Base-by-base conservation (phyloP, 2,888 invertebrate species). In the Heteromyza rotundicornis region DNA sequence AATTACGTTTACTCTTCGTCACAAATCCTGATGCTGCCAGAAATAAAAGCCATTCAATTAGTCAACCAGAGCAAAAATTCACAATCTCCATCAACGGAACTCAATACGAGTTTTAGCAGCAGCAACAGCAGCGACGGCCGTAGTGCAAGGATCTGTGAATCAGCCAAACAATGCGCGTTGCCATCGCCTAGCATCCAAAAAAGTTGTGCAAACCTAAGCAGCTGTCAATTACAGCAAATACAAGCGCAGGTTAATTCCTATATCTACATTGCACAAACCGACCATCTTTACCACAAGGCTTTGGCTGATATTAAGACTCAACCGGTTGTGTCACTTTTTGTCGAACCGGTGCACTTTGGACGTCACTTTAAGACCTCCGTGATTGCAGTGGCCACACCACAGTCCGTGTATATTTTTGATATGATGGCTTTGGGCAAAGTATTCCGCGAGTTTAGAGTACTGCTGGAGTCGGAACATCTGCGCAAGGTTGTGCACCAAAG, bases 371-470 rank as follows among this genome's bases (percentile, higher is more conserved):
- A 65, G 7, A 68, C 75, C 1, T 67, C 70, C 1, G 16, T 77
- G 10, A 35, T 78, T 3, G 68, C 68, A 1, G 27, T 75, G 2
- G 68, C 70, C 12, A 75, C 78, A 2, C 36, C 60, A 2, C 61
- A 68, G 5, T 63, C 66, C 17, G 68, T 75, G 3, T 78, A 76
- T 63, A 70, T 78, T 23, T 76, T 77, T 59, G 78, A 78, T 63
- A 68, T 78, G 5, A 24, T 72, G 12, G 68, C 56, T 8, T 56
- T 78, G 44, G 76, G 75, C 5, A 68, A 64, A 55, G 60, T 78
- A 7, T 74, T 71, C 44, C 70, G 69, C 16, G 77, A 76, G 53
- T 51, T 78, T 0, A 70, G 67, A 50, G 57, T 62, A 2, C 64
- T 78, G 17, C 60, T 78, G 1, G 70, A 74, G 60, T 64, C 75